These are phyloP conservation scores for Himantopus leucocephalus DNA, from an alignment of 2,113 vertebrate species.

Conservation along the genomic window DNA sequence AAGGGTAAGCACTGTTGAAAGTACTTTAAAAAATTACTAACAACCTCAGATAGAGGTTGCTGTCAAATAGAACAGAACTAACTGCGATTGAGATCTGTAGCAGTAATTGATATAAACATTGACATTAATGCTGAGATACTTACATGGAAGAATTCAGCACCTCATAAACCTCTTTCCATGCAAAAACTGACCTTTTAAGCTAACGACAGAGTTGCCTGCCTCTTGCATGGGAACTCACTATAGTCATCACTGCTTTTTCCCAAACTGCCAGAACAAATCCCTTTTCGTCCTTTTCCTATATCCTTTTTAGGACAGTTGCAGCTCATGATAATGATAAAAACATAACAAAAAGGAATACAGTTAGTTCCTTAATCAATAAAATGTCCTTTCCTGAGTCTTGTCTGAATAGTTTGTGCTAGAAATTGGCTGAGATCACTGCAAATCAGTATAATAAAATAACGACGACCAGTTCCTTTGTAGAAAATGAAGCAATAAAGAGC, in stretches of 20 bases:
- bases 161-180: conserved; percentile 51
- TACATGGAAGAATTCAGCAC: conserved; percentile 7
- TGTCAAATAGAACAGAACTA: conserved; percentile 38
- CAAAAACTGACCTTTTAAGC: conserved; percentile 53
- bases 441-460: conserved; percentile 4
- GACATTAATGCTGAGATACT: conserved; percentile 44
- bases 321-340: background rate
- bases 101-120: conserved; percentile 53
- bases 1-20: conserved; percentile 47
- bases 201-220: background rate
- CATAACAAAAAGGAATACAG: background rate
- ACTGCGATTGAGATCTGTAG: background rate
- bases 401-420: background rate
- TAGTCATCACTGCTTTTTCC: background rate
- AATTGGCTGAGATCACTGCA: background rate
- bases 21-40: conserved; percentile 16
- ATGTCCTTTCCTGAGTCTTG: background rate
- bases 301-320: background rate
- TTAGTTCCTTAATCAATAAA: conserved; percentile 30
- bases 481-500: conserved; percentile 37
- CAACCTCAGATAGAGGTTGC: conserved; percentile 2
- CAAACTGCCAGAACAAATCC: background rate
- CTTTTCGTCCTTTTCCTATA: background rate
- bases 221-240: background rate
- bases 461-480: background rate